Evolutionary conservation across 2,888 invertebrate genomes (phyloP).

Genomic region (Euplexia lucipara): DNA sequence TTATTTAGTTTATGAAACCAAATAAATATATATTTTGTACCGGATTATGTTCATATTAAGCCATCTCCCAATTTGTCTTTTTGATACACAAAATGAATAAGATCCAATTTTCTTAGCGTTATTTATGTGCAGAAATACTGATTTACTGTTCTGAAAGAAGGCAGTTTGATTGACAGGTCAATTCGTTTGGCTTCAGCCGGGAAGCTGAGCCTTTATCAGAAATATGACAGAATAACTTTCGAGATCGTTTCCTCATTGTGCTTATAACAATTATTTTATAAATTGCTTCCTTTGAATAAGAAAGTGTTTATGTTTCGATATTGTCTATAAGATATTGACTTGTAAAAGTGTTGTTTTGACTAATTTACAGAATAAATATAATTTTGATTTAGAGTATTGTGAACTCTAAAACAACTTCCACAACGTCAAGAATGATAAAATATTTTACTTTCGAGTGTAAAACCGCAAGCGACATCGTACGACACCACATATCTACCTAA

Average conservation of each 20-base stretch:
- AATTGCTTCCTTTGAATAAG: constrained; percentile 13
- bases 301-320: not conserved
- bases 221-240: constrained; percentile 49
- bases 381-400: too few species aligned
- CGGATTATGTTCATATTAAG: constrained; percentile 27
- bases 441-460: not conserved
- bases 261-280: constrained; percentile 32
- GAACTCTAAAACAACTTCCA: not conserved
- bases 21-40: constrained; percentile 5
- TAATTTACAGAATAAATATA: too few species aligned
- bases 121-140: constrained; percentile 51
- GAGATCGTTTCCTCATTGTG: constrained; percentile 35
- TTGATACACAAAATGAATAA: constrained; percentile 43
- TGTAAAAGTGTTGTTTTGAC: not conserved
- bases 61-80: constrained; percentile 35
- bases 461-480: not conserved
- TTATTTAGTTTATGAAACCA: constrained; percentile 8
- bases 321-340: not conserved
- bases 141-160: constrained; percentile 51
- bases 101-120: constrained; percentile 54
- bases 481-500: not conserved
- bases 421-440: not conserved
- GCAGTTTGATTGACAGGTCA: constrained; percentile 64
- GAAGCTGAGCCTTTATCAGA: constrained; percentile 51
- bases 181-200: constrained; percentile 50